Base-by-base conservation (phyloP, 2,113 vertebrate genomes). In the Stigmatopora argus region DNA sequence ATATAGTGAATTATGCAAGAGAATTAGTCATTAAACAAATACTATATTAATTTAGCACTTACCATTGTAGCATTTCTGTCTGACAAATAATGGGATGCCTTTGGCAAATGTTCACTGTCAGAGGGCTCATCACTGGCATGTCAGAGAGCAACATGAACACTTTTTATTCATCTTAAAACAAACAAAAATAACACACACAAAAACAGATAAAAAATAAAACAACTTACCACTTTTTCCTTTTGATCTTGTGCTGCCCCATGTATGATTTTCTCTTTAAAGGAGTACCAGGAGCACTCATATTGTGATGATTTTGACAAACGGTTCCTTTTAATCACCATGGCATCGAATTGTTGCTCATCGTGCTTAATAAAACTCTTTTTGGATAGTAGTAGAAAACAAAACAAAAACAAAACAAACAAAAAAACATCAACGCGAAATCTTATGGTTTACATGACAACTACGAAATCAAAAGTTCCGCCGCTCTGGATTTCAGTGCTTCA, bases 191-290 rank as follows among this genome's bases (percentile, higher is more conserved):
- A 18, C 7, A 5, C 17, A 13, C 7, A 51, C n/a, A 51, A 13
- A 4, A 31, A 31, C 26, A 31, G 3, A 31, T 31, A 3, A 31
- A 31, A 31, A 31, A 31, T 31, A 31, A 31, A 21, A 49, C 17
- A 41, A 26, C 56, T 55, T 75, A 88, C 90, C 79, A 69, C 17
- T 35, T 80, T 72, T 79, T 90, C 77, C 87, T 90, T 41, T 87
- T 85, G 58, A 91, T 70, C 31, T 87, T 87, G 64, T 89, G 89
- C 35, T 84, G 89, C 31, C 90, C 90, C 79, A 92, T 77, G 75
- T 89, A 91, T 69, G 79, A 83, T 59, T 87, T 92, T 79, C 80
- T 88, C 61, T 83, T 88, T 19, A 35, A 58, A 41, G 67, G 55
- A 60, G 74, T 70, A 61, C 48, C 67, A 9, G 78, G 59, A 15